Conservation (phyloP, 2,888 invertebrate species). For the Itoplectis maculator region DNA sequence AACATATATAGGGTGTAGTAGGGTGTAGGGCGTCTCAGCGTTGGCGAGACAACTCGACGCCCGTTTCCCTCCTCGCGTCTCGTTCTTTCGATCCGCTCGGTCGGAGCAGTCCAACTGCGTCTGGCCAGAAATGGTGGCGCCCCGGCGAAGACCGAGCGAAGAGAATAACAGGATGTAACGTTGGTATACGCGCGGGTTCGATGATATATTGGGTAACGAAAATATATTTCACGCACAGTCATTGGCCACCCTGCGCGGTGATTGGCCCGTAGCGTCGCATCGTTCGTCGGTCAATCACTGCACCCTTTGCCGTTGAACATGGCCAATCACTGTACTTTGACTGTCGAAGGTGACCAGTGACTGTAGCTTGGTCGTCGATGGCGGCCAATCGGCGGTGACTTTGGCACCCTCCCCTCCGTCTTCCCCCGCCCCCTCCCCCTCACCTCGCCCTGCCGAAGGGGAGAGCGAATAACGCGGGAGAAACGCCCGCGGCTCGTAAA, state of each 20-base stretch:
- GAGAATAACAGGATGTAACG: constrained; percentile 63
- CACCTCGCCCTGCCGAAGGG: background rate
- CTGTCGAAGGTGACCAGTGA: no score
- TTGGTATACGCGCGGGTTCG: constrained; percentile 49
- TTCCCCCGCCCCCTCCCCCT: no score
- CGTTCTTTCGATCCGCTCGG: constrained; percentile 12
- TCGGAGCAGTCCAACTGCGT: background rate
- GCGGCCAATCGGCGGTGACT: background rate
- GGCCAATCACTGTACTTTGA: constrained; percentile 8
- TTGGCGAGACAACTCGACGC: background rate
- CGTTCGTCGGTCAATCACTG: no score
- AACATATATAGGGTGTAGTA: no score
- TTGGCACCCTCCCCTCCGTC: no score
- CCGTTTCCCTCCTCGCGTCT: background rate
- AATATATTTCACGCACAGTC: constrained; percentile 8
- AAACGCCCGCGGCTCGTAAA: constrained; percentile 72
- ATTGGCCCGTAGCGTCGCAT: background rate
- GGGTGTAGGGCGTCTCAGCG: background rate
- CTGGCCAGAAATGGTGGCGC: constrained; percentile 47
- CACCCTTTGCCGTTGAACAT: no score
- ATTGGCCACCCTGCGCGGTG: constrained; percentile 3
- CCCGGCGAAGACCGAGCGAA: constrained; percentile 58
- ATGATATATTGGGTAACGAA: background rate
- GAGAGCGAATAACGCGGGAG: constrained; percentile 38
- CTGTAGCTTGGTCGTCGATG: no score